Evolutionary conservation across 2,113 vertebrate species (phyloP).

Genomic region (Varanus salvator): DNA sequence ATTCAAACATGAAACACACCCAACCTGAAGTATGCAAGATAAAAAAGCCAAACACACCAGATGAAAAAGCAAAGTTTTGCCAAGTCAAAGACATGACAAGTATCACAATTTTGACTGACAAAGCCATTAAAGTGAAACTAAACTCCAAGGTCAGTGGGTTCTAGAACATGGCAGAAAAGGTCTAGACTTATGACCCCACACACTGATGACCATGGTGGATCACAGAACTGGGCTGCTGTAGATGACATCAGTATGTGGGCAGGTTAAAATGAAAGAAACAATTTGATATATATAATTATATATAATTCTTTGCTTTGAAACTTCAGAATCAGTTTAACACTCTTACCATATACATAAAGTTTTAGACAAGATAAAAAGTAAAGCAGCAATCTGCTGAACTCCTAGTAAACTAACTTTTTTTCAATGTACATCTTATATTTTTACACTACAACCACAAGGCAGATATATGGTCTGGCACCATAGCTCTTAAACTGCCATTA

Average conservation of each 20-base stretch:
- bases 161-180: background rate
- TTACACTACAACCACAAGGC: background rate
- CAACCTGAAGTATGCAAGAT: too few species aligned
- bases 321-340: background rate
- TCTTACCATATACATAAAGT: background rate
- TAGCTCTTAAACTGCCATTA: background rate
- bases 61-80: background rate
- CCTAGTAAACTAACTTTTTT: background rate
- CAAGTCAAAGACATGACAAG: background rate
- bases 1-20: background rate
- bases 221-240: background rate
- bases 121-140: background rate
- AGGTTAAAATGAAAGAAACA: background rate
- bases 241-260: background rate
- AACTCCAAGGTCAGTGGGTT: too few species aligned
- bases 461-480: background rate
- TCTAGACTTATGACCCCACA: background rate
- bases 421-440: background rate
- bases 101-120: background rate
- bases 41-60: background rate
- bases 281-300: background rate
- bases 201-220: background rate
- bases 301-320: background rate
- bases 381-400: background rate
- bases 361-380: background rate